These are phyloP conservation scores for Meta bourneti DNA, from an alignment of 2,888 invertebrate genomes.

Conservation along the genomic window DNA sequence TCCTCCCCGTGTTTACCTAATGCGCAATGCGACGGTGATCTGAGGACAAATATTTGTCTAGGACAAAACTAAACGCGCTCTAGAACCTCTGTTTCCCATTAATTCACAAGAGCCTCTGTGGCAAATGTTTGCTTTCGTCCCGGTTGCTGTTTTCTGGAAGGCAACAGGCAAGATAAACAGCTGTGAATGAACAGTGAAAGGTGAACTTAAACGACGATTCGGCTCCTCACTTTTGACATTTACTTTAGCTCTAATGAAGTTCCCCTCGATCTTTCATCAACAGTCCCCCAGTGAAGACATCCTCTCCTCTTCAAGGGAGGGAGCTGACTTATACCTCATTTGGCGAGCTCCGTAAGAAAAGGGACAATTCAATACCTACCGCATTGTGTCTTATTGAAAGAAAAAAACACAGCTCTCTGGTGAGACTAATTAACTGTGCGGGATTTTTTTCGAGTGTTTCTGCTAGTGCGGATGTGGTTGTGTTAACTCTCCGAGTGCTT, in stretches of 20 bases:
- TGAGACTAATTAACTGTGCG: too few relatives aligned
- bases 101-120: slow-evolving; percentile 57
- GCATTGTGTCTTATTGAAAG: too few relatives aligned
- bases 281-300: background rate
- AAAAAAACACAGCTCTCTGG: too few relatives aligned
- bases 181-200: slow-evolving; percentile 39
- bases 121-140: slow-evolving; percentile 55
- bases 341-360: too few relatives aligned
- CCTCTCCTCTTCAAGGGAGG: background rate
- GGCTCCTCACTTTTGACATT: slow-evolving; percentile 17
- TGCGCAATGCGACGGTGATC: slow-evolving; percentile 45
- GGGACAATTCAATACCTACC: too few relatives aligned
- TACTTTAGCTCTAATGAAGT: slow-evolving; percentile 25
- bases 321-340: background rate
- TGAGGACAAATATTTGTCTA: slow-evolving; percentile 67
- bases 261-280: slow-evolving; percentile 32
- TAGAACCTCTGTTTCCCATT: slow-evolving; percentile 50
- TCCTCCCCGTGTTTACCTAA: slow-evolving; percentile 53
- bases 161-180: slow-evolving; percentile 53
- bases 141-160: slow-evolving; percentile 61
- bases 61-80: slow-evolving; percentile 63
- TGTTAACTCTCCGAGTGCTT: too few relatives aligned
- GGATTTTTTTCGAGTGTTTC: too few relatives aligned
- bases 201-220: background rate
- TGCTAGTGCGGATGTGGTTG: too few relatives aligned